phyloP scores from a whole-genome alignment of 2,888 invertebrate genomes.

The Deroplatys truncata region DNA sequence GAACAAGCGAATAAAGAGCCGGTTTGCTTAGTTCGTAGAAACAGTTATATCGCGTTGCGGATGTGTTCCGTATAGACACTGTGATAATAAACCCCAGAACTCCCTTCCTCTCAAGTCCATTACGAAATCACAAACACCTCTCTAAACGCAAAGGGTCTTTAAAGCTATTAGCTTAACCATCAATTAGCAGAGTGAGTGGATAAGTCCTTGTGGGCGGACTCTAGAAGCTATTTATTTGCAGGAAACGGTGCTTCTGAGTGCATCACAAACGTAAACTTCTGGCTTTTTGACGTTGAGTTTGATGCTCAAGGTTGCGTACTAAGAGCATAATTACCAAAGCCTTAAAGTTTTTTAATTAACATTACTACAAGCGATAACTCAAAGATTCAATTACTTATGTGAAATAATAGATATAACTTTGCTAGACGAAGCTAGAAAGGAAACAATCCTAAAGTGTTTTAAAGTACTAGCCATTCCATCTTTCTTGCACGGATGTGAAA shows the following conservation, averaged over 20 bases:
- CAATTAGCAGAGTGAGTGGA: background rate
- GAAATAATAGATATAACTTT: no score
- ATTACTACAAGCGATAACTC: no score
- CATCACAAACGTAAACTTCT: background rate
- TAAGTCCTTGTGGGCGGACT: background rate
- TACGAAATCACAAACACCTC: background rate
- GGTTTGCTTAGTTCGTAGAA: background rate
- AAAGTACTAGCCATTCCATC: no score
- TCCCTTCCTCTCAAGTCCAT: background rate
- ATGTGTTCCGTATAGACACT: background rate
- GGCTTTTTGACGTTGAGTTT: background rate
- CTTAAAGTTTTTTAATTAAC: no score
- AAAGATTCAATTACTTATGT: no score
- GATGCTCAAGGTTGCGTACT: no score
- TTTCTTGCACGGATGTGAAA: no score
- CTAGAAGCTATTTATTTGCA: no score
- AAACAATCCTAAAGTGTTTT: no score
- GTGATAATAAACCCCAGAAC: background rate
- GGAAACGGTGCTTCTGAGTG: background rate
- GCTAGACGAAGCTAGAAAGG: no score
- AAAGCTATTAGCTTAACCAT: background rate
- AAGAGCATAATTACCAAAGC: no score
- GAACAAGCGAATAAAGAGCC: background rate
- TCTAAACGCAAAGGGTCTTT: background rate
- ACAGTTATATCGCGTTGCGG: background rate